Evolutionary conservation across 2,113 vertebrate genomes (phyloP), one percentile per base, ranked within the genome.

Genomic region (Chelonoidis abingdonii): DNA sequence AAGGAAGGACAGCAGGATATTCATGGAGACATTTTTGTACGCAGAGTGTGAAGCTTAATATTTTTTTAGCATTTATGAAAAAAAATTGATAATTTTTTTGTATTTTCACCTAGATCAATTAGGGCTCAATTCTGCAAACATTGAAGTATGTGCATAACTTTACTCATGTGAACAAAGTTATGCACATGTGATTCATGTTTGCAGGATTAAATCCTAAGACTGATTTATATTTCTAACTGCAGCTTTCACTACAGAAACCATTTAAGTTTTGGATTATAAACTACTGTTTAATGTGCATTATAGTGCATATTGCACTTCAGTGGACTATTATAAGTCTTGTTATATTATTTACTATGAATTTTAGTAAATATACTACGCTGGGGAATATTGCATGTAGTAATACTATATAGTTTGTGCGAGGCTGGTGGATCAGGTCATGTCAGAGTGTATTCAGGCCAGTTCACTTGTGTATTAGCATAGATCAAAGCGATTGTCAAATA

Each of bases 341-440:
- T 87, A 47, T 41, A 47, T 16, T 41, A 49, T 50, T 90, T 81
- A 75, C 2, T 65, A 10, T 47, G 35, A 29, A 90, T 49, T n/a
- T 90, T 88, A 90, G 92, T 82, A 93, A 95, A 90, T 3, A 87
- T 80, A n/a, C 35, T n/a, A 65, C 31, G n/a, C 4, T n/a, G 62
- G 16, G 31, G 16, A n/a, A 65, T n/a, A 83, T 6, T 89, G 19
- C n/a, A 86, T 86, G 89, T 86, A 65, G 29, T 65, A 94, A 84
- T 1, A 41, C 41, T 10, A 92, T 22, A n/a, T 79, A 92, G 62
- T 89, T 93, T n/a, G 7, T n/a, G 8, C 19, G 14, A 17, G 7
- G 6, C 62, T 65, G 16, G 62, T 35, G n/a, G 16, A n/a, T 6
- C 31, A 8, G 14, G 62, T 65, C 62, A 65, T 65, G 31, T 65